Conservation (phyloP, 2,888 invertebrate genomes). For the Papilio gigon region DNA sequence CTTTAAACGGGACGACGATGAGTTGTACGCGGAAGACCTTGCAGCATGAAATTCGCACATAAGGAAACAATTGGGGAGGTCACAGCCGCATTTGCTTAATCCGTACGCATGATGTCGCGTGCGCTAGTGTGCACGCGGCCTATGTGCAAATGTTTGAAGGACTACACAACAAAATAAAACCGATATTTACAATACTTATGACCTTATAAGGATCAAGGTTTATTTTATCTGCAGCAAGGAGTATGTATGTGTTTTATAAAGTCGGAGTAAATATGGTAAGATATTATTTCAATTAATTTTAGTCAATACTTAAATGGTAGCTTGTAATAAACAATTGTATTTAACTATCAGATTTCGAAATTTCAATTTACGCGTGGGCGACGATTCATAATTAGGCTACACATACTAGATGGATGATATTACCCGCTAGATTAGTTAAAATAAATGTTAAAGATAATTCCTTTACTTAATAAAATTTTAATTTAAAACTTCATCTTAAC, state of each 20-base stretch:
- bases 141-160: slow-evolving; percentile 26
- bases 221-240: slow-evolving; percentile 1
- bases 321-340: no score
- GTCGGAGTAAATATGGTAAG: neutral
- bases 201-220: slow-evolving; percentile 21
- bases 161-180: neutral
- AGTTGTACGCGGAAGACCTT: slow-evolving; percentile 58
- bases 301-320: no score
- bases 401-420: no score
- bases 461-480: neutral
- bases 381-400: no score
- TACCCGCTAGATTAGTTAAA: no score
- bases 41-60: slow-evolving; percentile 61
- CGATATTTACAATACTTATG: slow-evolving; percentile 18
- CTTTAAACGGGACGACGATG: slow-evolving; percentile 40
- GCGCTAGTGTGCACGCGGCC: slow-evolving; percentile 28
- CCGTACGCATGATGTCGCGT: slow-evolving; percentile 22
- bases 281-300: neutral
- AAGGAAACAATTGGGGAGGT: slow-evolving; percentile 64
- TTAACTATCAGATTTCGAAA: no score
- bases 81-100: slow-evolving; percentile 42
- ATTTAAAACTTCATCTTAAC: neutral
- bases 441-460: no score
- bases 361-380: no score
- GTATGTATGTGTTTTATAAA: slow-evolving; percentile 8